phyloP scores from a whole-genome alignment of 2,888 invertebrate species.

The Steromphala cineraria region DNA sequence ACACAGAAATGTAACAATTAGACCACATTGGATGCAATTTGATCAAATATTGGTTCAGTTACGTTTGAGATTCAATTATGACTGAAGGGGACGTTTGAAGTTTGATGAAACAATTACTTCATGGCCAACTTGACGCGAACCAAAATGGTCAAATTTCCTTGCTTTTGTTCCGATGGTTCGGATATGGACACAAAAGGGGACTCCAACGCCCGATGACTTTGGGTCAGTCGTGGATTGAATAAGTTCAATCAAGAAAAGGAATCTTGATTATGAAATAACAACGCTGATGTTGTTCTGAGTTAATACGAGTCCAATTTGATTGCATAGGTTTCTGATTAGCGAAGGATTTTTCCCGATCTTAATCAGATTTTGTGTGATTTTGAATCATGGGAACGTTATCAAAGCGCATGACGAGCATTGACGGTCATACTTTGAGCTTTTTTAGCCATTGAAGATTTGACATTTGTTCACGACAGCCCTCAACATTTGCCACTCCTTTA shows the following conservation, averaged over 20 bases:
- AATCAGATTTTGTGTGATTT: constrained; percentile 20
- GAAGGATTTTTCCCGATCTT: constrained; percentile 21
- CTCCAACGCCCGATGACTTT: not conserved
- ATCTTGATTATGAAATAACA: constrained; percentile 23
- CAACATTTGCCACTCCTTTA: too few relatives aligned
- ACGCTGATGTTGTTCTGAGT: constrained; percentile 21
- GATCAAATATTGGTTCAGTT: not conserved
- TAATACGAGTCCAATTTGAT: constrained; percentile 13
- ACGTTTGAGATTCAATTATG: not conserved
- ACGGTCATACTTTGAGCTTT: not conserved
- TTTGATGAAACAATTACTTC: constrained; percentile 13
- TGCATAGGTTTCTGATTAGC: constrained; percentile 14
- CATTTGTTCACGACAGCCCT: not conserved
- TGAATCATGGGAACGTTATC: constrained; percentile 1
- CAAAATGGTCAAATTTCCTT: constrained; percentile 14
- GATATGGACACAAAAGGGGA: not conserved
- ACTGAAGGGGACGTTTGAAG: not conserved
- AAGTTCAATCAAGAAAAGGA: constrained; percentile 4
- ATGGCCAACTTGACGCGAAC: not conserved
- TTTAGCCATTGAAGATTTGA: not conserved
- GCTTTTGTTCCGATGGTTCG: not conserved
- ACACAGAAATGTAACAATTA: not conserved
- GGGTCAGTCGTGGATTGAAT: not conserved
- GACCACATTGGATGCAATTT: not conserved
- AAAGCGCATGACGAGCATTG: not conserved